A percentile compares a stretch with the other conserved stretches of the same genome.
These are phyloP conservation scores for Drosophila rhopaloa DNA, from an alignment of 1,140 invertebrate species.

Conservation along the genomic window DNA sequence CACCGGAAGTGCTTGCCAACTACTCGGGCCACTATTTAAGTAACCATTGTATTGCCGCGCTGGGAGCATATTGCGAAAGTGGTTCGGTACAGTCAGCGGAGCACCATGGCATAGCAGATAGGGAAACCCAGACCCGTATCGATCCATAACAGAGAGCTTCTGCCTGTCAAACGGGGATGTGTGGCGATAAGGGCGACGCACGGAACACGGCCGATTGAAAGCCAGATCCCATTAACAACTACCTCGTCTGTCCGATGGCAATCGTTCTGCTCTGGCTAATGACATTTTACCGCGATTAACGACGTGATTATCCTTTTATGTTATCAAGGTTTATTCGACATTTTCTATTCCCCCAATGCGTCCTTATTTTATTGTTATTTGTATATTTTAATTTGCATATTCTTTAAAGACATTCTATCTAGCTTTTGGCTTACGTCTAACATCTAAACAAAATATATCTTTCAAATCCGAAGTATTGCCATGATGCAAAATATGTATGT, in stretches of 20 bases:
- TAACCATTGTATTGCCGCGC: background rate
- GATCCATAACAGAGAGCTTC: conserved; percentile 7
- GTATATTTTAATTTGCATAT: background rate
- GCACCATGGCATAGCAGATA: no score
- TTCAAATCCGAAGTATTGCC: no score
- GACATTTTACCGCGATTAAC: no score
- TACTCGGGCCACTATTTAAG: background rate
- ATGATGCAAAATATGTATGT: no score
- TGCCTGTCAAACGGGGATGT: background rate
- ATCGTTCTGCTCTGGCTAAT: background rate
- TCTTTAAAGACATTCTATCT: background rate
- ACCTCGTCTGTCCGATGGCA: conserved; percentile 4
- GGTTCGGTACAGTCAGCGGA: conserved; percentile 4
- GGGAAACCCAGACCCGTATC: background rate
- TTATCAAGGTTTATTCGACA: background rate
- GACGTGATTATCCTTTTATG: background rate
- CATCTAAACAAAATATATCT: no score
- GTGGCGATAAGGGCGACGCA: background rate
- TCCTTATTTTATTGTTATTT: background rate
- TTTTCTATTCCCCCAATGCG: background rate
- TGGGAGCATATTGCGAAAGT: background rate
- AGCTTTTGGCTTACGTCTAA: no score
- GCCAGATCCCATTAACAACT: conserved; percentile 9
- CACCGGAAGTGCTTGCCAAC: conserved; percentile 4
- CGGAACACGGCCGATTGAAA: background rate